Evolutionary conservation across 2,888 invertebrate species (phyloP).

Genomic region (Lottia gigantea): DNA sequence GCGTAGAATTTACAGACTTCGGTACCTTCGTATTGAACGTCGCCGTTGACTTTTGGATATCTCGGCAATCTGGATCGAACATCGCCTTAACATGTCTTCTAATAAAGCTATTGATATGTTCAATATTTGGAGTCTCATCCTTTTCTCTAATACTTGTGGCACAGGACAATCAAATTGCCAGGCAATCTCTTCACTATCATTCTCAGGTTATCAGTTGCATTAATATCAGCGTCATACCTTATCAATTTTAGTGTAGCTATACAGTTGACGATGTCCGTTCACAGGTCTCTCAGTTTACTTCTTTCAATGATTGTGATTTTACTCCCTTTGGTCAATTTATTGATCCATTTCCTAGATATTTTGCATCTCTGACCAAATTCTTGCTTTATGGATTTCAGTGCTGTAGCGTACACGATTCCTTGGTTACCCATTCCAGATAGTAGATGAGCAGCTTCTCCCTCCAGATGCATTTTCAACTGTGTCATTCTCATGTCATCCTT

Average conservation of each 20-base stretch:
- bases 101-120: background rate
- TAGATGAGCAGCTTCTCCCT: constrained; percentile 15
- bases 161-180: background rate
- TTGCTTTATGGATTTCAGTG: constrained; percentile 19
- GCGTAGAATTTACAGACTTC: background rate
- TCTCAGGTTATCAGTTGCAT: constrained; percentile 14
- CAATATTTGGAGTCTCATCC: background rate
- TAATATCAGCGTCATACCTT: constrained; percentile 9
- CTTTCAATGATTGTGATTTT: constrained; percentile 12
- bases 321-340: constrained; percentile 11
- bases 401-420: constrained; percentile 19
- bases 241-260: constrained; percentile 15
- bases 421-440: constrained; percentile 17
- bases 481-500: constrained; percentile 21
- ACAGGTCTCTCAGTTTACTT: constrained; percentile 13
- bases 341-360: constrained; percentile 15
- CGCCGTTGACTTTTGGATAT: background rate
- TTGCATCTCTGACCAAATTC: constrained; percentile 17
- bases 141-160: background rate
- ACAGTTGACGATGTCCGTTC: constrained; percentile 16
- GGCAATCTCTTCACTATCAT: background rate
- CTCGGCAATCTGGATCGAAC: constrained; percentile 24
- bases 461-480: constrained; percentile 17
- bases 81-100: constrained; percentile 16
- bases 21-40: background rate